Percentiles rank a stretch among this genome's conserved stretches.
Conservation (phyloP, 2,888 invertebrate genomes). For the Eupithecia insigniata region DNA sequence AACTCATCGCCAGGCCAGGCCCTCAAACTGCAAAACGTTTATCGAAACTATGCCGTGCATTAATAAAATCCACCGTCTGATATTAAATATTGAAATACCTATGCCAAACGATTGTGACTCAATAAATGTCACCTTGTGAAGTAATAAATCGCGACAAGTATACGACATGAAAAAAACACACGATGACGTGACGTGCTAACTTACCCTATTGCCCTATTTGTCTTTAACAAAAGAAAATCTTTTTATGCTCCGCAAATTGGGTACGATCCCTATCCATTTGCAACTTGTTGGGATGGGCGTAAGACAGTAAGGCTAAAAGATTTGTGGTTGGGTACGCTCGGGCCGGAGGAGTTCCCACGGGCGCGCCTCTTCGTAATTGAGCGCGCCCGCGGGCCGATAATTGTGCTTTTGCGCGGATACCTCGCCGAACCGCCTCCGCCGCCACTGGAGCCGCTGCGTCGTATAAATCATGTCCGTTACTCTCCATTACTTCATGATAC, state of each 20-base stretch:
- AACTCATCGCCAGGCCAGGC: slow-evolving; percentile 62
- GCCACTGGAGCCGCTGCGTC: slow-evolving; percentile 53
- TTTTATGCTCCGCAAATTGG: slow-evolving; percentile 37
- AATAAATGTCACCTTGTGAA: slow-evolving; percentile 1
- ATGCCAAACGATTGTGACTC: background rate
- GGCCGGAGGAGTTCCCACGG: slow-evolving; percentile 77
- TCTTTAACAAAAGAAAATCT: slow-evolving; percentile 34
- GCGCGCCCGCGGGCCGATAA: slow-evolving; percentile 84
- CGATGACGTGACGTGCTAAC: slow-evolving; percentile 10
- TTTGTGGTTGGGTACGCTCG: slow-evolving; percentile 72
- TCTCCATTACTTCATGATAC: slow-evolving; percentile 83
- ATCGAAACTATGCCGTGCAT: slow-evolving; percentile 62
- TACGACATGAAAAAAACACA: slow-evolving; percentile 6
- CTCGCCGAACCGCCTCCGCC: slow-evolving; percentile 53
- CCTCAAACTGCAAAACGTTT: slow-evolving; percentile 73
- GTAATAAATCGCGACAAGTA: background rate
- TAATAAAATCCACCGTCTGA: slow-evolving; percentile 46
- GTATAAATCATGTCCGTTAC: slow-evolving; percentile 82
- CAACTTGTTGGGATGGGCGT: slow-evolving; percentile 68
- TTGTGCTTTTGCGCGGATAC: slow-evolving; percentile 76
- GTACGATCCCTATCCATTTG: slow-evolving; percentile 50
- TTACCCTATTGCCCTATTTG: slow-evolving; percentile 18
- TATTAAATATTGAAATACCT: slow-evolving; percentile 6
- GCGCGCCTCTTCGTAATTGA: slow-evolving; percentile 82
- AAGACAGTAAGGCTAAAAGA: slow-evolving; percentile 73